Evolutionary conservation across 2,888 invertebrate species (phyloP).

Genomic region (Lobophora halterata): DNA sequence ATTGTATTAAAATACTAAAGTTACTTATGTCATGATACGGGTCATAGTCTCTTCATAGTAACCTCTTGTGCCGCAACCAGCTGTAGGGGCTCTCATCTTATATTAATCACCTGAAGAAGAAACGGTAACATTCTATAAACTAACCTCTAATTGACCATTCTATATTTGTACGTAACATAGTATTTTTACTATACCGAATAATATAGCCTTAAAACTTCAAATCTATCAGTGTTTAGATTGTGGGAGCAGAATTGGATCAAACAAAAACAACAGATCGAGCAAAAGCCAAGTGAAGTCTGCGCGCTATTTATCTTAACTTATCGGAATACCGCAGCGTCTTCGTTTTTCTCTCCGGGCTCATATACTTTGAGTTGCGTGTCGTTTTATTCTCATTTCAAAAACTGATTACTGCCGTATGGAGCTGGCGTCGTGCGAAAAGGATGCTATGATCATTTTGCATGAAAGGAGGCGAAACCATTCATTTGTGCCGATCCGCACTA

Average conservation of each 20-base stretch:
- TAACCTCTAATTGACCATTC: no score
- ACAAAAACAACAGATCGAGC: constrained; percentile 51
- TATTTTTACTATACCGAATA: no score
- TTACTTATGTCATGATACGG: constrained; percentile 40
- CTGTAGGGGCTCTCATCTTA: constrained; percentile 6
- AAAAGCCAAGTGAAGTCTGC: constrained; percentile 64
- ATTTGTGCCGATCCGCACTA: constrained; percentile 62
- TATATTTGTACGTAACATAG: background rate
- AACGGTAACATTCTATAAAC: background rate
- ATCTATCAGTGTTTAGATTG: constrained; percentile 56
- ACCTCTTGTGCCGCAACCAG: constrained; percentile 13
- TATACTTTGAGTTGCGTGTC: constrained; percentile 63
- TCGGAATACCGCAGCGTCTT: constrained; percentile 66
- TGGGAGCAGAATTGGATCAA: constrained; percentile 49
- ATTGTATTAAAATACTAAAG: constrained; percentile 43
- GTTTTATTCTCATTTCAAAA: constrained; percentile 70
- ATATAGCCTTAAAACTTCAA: constrained; percentile 55
- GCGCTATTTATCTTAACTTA: constrained; percentile 77
- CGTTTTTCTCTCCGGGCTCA: constrained; percentile 64
- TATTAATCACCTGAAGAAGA: constrained; percentile 18
- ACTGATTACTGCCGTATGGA: constrained; percentile 67
- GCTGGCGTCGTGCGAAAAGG: constrained; percentile 65
- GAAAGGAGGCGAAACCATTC: constrained; percentile 74
- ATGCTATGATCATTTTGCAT: constrained; percentile 73
- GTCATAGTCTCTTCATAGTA: constrained; percentile 34